These are phyloP conservation scores for Mimas tiliae DNA, from an alignment of 2,888 invertebrate species.

Conservation along the genomic window DNA sequence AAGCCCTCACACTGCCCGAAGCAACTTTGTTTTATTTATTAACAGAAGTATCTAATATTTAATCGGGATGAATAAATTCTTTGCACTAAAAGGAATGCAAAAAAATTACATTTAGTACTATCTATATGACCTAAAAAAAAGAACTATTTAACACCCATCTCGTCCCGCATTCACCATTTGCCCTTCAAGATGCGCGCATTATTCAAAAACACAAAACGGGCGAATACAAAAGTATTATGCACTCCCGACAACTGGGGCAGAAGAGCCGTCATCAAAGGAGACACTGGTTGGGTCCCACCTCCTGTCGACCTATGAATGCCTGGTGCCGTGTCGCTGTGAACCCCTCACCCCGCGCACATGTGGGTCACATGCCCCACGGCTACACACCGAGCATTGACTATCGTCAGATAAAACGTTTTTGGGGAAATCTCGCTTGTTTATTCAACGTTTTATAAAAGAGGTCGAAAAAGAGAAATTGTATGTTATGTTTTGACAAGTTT, in stretches of 20 bases:
- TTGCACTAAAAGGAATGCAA: too few relatives aligned
- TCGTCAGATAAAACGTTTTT: slow-evolving; percentile 3
- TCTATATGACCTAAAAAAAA: slow-evolving; percentile 5
- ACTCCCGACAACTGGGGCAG: slow-evolving; percentile 62
- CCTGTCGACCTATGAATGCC: slow-evolving; percentile 60
- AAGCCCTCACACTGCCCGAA: not conserved
- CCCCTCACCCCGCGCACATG: slow-evolving; percentile 31
- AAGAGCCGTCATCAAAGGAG: slow-evolving; percentile 64
- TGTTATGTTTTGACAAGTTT: too few relatives aligned
- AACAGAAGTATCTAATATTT: not conserved
- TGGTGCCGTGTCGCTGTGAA: slow-evolving; percentile 42
- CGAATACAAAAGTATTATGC: slow-evolving; percentile 56
- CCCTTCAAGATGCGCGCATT: slow-evolving; percentile 18
- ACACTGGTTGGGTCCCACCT: slow-evolving; percentile 53
- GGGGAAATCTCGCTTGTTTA: not conserved
- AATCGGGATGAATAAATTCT: not conserved
- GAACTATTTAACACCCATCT: slow-evolving; percentile 3
- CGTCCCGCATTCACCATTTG: slow-evolving; percentile 9
- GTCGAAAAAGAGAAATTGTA: not conserved
- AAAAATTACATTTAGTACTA: too few relatives aligned
- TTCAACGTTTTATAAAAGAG: not conserved
- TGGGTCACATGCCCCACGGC: slow-evolving; percentile 27
- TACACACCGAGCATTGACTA: not conserved
- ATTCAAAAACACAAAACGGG: slow-evolving; percentile 33
- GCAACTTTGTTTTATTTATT: not conserved